Conservation (phyloP, 37 sponge, comb jelly and placozoan species). For the Axinella damicornis region DNA sequence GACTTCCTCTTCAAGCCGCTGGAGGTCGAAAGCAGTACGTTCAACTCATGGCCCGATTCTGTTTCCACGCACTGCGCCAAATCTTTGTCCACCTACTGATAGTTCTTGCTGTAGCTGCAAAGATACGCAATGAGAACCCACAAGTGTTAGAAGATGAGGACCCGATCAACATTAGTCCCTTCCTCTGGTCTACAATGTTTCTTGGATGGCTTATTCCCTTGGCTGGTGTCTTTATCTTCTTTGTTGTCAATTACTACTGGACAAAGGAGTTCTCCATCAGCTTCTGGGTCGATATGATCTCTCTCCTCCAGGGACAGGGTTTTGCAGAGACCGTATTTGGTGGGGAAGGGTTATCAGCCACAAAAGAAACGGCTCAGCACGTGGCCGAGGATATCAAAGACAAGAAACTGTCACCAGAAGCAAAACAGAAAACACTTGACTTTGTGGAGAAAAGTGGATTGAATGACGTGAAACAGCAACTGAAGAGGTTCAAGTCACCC, state of each 20-base stretch:
- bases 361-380: not conserved
- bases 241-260: conserved; percentile 62
- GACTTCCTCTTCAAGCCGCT: conserved; percentile 4
- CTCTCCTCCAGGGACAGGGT: conserved; percentile 39
- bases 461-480: conserved; percentile 28
- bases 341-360: not conserved
- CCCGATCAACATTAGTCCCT: not conserved
- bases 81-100: conserved; percentile 28
- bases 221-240: conserved; percentile 32
- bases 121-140: conserved; percentile 52
- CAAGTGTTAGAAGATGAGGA: no score
- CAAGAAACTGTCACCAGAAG: no score
- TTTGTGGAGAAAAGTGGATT: not conserved
- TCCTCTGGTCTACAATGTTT: conserved; percentile 24
- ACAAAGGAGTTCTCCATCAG: conserved; percentile 52
- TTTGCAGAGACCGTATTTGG: conserved; percentile 60
- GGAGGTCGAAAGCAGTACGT: not conserved
- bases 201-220: conserved; percentile 46
- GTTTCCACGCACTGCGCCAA: conserved; percentile 27
- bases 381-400: not conserved
- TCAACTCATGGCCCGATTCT: conserved; percentile 30
- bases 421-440: no score
- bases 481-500: conserved; percentile 10
- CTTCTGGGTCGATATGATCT: conserved; percentile 58
- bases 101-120: conserved; percentile 30